Evolutionary conservation across 2,888 invertebrate genomes (phyloP), one percentile per base, ranked within the genome.

Genomic region (Cephus pygmeus): DNA sequence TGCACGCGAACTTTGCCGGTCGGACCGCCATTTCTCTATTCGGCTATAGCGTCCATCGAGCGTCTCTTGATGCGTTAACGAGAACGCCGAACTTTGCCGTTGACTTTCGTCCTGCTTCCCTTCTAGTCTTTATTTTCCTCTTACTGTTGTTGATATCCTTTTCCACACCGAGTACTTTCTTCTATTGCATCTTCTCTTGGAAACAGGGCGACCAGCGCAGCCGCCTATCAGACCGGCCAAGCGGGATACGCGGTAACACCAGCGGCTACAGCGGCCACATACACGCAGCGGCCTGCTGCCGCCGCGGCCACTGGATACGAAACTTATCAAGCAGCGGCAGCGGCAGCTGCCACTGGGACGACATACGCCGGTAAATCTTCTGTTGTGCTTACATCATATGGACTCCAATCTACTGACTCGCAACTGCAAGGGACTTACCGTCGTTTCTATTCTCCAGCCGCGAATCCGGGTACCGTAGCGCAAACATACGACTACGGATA

Each of bases 171-270:
- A 69, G 74, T 40, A 56, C 74, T 75, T 31, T 40, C 69, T 75
- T 75, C 68, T 74, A 34, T 75, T 56, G 74, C 33, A 76, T 69
- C 11, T 84, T 82, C 33, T 84, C 80, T 79, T 68, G 71, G 77
- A 69, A 75, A 83, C 81, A 91, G 91, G 88, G 95, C 96, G 79
- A 95, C 96, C 77, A 95, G 96, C 83, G 96, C 96, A 83, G 96
- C 96, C 76, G 96, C 96, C 36, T 97, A 97, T 92, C 95, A 95
- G 85, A 95, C 96, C 36, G 95, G 96, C 34, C 97, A 97, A 91
- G 95, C 96, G 76, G 96, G 96, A 83, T 97, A 97, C 93, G 96
- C 96, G 83, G 96, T 96, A 92, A 95, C 96, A 79, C 95, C 96
- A 73, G 95, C 96, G 82, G 95, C 96, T 34, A 96, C 97, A 71